phyloP scores from a whole-genome alignment of 2,797 vertebrate genomes.

The Leucoraja ocellata region DNA sequence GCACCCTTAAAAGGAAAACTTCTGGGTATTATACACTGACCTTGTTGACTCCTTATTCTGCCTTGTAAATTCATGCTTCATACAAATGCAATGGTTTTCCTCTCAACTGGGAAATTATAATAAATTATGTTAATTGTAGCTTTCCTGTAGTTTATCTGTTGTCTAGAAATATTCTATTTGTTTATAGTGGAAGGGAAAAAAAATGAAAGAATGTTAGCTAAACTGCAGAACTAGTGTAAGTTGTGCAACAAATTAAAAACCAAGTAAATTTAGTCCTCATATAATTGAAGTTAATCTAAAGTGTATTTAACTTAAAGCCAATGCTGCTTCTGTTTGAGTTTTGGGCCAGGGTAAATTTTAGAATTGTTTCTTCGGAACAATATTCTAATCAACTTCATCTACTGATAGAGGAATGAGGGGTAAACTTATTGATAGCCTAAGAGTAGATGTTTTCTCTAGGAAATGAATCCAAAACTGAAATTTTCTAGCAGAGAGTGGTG shows the following conservation, averaged over 20 bases:
- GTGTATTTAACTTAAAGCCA: not conserved
- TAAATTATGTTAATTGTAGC: not conserved
- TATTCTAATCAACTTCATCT: not conserved
- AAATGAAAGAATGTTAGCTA: not conserved
- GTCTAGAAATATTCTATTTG: not conserved
- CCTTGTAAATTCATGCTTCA: conserved; percentile 29
- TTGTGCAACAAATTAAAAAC: not conserved
- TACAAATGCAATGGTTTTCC: not conserved
- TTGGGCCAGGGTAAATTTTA: not conserved
- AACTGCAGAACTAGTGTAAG: not conserved
- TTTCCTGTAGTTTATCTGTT: not conserved
- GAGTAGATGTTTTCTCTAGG: too few species aligned
- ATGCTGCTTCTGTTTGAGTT: not conserved
- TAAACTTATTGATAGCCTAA: too few species aligned
- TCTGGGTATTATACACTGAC: conserved; percentile 1
- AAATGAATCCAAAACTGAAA: too few species aligned
- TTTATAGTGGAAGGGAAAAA: not conserved
- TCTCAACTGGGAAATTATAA: not conserved
- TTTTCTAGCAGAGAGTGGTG: too few species aligned
- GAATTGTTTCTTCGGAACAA: not conserved
- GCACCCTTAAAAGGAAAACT: conserved; percentile 40
- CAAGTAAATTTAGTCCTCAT: not conserved
- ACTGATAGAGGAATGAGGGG: not conserved
- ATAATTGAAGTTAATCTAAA: not conserved
- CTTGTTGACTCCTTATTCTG: conserved; percentile 12